Percentiles rank a stretch among this genome's conserved stretches.
phyloP scores from a whole-genome alignment of 2,797 vertebrate species.

The Danio tinwini region DNA sequence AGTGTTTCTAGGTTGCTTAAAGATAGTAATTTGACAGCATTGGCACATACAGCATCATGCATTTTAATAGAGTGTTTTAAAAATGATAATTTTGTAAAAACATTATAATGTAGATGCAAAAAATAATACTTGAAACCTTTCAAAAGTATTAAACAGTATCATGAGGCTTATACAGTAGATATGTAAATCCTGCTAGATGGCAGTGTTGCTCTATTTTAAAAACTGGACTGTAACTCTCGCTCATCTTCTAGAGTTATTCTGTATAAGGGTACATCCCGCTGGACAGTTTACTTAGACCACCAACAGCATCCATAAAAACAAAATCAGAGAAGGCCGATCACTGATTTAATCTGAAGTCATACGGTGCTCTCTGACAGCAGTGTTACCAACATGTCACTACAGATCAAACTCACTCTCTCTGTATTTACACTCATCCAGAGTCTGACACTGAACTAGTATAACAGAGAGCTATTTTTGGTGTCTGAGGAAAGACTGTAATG shows the following conservation, averaged over 20 bases:
- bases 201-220: slow-evolving; percentile 75
- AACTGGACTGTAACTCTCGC: not conserved
- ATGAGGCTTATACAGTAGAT: not conserved
- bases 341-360: slow-evolving; percentile 37
- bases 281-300: slow-evolving; percentile 25
- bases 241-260: not conserved
- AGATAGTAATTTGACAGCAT: no score
- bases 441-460: not conserved
- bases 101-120: not conserved
- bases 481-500: not conserved
- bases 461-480: not conserved
- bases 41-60: no score
- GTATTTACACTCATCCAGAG: not conserved
- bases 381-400: slow-evolving; percentile 22
- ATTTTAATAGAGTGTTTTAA: no score
- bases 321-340: slow-evolving; percentile 3
- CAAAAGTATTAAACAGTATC: not conserved
- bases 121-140: not conserved
- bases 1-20: no score
- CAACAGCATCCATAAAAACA: slow-evolving; percentile 2
- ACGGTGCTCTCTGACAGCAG: slow-evolving; percentile 13
- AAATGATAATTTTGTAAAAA: not conserved
- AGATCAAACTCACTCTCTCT: not conserved
- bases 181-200: slow-evolving; percentile 74
- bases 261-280: slow-evolving; percentile 13